These are phyloP conservation scores for Meandrusa payeni DNA, from an alignment of 2,888 invertebrate species.

Conservation along the genomic window DNA sequence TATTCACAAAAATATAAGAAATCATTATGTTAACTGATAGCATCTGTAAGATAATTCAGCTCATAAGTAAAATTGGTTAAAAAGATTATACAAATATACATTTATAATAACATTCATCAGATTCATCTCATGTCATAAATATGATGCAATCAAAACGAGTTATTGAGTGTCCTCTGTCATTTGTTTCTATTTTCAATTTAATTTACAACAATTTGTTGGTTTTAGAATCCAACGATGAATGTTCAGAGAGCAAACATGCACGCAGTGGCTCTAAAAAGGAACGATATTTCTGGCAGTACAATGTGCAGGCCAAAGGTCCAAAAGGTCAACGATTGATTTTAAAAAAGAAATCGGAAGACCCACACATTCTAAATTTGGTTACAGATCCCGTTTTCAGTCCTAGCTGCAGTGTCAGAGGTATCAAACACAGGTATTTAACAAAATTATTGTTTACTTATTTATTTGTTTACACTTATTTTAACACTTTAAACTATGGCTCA, in stretches of 20 bases:
- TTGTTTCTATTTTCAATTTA: slow-evolving; percentile 4
- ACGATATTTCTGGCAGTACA: slow-evolving; percentile 98
- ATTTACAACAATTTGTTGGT: slow-evolving; percentile 26
- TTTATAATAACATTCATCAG: too few species aligned
- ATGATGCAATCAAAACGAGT: slow-evolving; percentile 1
- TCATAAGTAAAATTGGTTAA: too few species aligned
- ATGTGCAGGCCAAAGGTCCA: slow-evolving; percentile 98
- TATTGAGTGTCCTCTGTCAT: not conserved
- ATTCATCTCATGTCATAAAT: slow-evolving; percentile 2
- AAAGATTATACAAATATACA: too few species aligned
- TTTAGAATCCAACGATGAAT: slow-evolving; percentile 84
- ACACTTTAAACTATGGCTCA: too few species aligned
- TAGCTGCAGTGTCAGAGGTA: slow-evolving; percentile 92
- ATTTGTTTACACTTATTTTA: too few species aligned
- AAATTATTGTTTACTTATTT: too few species aligned
- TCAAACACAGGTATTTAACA: slow-evolving; percentile 88
- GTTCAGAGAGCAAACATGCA: slow-evolving; percentile 70
- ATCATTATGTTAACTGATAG: too few species aligned
- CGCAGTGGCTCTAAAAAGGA: slow-evolving; percentile 84
- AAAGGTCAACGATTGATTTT: slow-evolving; percentile 95
- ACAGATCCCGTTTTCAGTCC: slow-evolving; percentile 98
- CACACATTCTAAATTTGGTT: slow-evolving; percentile 93
- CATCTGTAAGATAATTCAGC: too few species aligned
- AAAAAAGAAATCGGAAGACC: slow-evolving; percentile 93
- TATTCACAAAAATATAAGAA: too few species aligned